phyloP scores from a whole-genome alignment of 2,113 vertebrate genomes.

The Rhinoptilus africanus region DNA sequence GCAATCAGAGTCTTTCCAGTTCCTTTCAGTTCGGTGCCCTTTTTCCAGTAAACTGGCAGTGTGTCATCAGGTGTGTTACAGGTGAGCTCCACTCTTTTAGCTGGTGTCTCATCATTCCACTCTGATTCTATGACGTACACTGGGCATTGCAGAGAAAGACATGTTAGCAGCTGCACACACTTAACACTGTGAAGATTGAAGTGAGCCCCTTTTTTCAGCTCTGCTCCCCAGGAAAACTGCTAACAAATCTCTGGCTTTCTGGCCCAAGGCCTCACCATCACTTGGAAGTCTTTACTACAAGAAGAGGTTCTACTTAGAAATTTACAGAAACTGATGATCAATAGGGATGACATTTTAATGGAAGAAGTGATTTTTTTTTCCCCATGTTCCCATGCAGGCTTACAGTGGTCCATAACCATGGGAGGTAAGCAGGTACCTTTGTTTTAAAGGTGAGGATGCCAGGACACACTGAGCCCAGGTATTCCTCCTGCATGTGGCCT shows the following conservation, averaged over 20 bases:
- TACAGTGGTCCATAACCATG: not conserved
- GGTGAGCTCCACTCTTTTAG: slow-evolving; percentile 58
- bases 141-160: not conserved
- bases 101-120: slow-evolving; percentile 50
- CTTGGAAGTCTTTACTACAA: not conserved
- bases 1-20: slow-evolving; percentile 56
- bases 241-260: not conserved
- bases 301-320: not conserved
- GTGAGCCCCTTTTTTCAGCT: not conserved
- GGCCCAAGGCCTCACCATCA: not conserved
- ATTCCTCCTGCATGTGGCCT: not conserved
- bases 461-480: not conserved
- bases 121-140: slow-evolving; percentile 70
- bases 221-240: not conserved
- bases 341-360: not conserved
- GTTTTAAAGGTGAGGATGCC: not conserved
- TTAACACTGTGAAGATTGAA: not conserved
- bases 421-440: not conserved
- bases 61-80: slow-evolving; percentile 48
- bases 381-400: not conserved
- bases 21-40: not conserved
- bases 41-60: slow-evolving; percentile 60
- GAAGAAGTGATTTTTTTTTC: not conserved
- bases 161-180: not conserved
- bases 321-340: not conserved